phyloP scores from a whole-genome alignment of 2,113 vertebrate genomes.

The Albula glossodonta region DNA sequence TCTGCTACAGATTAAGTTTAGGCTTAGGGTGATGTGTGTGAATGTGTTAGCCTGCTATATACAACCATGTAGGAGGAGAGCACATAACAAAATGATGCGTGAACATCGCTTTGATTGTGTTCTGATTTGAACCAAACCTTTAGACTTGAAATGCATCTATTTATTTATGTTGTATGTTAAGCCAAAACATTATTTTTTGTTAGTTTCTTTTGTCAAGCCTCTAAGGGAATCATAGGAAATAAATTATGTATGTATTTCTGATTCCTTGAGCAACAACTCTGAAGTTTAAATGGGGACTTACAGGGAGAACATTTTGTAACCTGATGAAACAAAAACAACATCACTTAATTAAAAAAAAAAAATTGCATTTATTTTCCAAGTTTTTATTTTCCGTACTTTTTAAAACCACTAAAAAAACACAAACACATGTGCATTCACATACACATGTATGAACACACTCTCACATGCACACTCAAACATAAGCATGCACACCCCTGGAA shows the following conservation, averaged over 20 bases:
- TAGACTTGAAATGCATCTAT: neutral
- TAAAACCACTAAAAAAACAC: neutral
- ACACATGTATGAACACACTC: no score
- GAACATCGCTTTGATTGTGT: neutral
- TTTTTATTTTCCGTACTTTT: neutral
- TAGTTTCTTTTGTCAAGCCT: neutral
- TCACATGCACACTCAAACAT: no score
- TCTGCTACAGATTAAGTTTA: neutral
- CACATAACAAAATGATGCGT: no score
- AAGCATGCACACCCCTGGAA: no score
- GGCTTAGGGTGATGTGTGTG: neutral
- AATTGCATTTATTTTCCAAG: neutral
- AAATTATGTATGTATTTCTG: neutral
- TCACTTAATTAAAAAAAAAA: neutral
- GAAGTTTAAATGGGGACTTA: neutral
- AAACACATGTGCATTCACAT: no score
- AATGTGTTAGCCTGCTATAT: no score
- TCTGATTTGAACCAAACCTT: neutral
- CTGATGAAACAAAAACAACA: neutral
- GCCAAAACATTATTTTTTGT: neutral
- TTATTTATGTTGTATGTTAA: neutral
- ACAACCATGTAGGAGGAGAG: no score
- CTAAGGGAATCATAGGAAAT: neutral
- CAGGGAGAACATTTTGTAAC: neutral
- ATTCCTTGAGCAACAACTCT: neutral